A percentile compares a stretch with the other conserved stretches of the same genome.
Evolutionary conservation across 2,113 vertebrate species (phyloP).

Genomic region (Nibea albiflora): DNA sequence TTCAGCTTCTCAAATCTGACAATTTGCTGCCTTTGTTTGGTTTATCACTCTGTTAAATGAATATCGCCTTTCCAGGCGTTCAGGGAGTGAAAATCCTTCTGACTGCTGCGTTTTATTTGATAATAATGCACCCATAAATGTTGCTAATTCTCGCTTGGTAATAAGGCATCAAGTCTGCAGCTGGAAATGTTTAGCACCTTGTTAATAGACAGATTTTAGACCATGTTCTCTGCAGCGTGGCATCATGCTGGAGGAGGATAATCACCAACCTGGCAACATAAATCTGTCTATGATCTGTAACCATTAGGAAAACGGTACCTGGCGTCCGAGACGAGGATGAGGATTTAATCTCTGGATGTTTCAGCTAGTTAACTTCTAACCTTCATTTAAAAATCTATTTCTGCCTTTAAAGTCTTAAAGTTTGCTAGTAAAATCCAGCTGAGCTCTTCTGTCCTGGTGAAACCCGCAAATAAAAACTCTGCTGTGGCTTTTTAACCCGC

Average conservation of each 20-base stretch:
- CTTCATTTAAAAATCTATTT: neutral
- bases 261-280: neutral
- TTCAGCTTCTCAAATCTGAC: neutral
- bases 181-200: neutral
- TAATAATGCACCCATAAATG: neutral
- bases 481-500: neutral
- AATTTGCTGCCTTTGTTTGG: neutral
- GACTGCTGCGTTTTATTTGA: neutral
- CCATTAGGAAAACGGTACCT: too few species aligned
- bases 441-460: neutral
- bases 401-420: neutral
- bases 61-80: too few species aligned
- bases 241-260: neutral
- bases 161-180: neutral
- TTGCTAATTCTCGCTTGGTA: neutral
- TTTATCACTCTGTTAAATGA: neutral
- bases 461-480: neutral
- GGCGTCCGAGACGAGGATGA: too few species aligned
- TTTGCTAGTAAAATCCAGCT: neutral
- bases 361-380: neutral
- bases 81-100: too few species aligned
- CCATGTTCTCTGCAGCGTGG: neutral
- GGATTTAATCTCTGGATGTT: too few species aligned
- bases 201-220: neutral
- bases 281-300: neutral